Conservation (phyloP, 2,797 vertebrate species). For the Dipus sagitta region DNA sequence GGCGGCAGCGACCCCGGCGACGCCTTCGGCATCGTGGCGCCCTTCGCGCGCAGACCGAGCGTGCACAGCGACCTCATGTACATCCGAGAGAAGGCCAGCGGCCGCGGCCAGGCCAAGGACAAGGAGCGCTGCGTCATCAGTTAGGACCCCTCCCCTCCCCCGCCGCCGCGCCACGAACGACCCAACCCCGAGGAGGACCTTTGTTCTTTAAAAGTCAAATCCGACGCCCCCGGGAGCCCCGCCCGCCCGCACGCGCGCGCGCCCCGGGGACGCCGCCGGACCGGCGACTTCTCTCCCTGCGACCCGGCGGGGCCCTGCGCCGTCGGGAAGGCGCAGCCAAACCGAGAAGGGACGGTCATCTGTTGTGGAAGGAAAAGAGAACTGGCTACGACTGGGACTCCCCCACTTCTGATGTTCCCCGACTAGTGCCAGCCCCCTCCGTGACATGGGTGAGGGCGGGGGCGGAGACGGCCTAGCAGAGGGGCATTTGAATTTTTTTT, state of each 20-base stretch:
- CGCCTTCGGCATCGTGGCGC: conserved; percentile 95
- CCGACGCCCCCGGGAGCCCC: background rate
- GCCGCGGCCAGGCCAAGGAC: conserved; percentile 92
- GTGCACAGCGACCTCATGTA: conserved; percentile 99
- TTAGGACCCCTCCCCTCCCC: conserved; percentile 84
- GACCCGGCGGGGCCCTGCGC: background rate
- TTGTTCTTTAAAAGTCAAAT: background rate
- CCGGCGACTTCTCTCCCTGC: conserved; percentile 57
- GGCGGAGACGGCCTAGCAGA: background rate
- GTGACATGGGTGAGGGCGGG: background rate
- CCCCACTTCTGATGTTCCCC: background rate
- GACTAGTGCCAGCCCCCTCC: background rate
- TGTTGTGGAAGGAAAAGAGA: conserved; percentile 58
- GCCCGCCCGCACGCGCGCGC: conserved; percentile 7
- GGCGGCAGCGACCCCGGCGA: conserved; percentile 88
- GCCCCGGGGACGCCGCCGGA: background rate
- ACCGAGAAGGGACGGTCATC: conserved; percentile 15
- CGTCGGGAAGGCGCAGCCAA: background rate
- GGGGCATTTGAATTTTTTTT: background rate
- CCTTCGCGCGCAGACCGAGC: conserved; percentile 96
- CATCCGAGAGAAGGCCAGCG: conserved; percentile 95
- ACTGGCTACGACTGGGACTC: background rate
- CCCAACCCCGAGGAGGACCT: conserved; percentile 12
- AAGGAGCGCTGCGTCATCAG: conserved; percentile 97
- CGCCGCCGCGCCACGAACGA: fast-evolving